Percentiles rank a stretch among this genome's conserved stretches.
Conservation (phyloP, 2,113 vertebrate species). For the Coracopsis vasa region DNA sequence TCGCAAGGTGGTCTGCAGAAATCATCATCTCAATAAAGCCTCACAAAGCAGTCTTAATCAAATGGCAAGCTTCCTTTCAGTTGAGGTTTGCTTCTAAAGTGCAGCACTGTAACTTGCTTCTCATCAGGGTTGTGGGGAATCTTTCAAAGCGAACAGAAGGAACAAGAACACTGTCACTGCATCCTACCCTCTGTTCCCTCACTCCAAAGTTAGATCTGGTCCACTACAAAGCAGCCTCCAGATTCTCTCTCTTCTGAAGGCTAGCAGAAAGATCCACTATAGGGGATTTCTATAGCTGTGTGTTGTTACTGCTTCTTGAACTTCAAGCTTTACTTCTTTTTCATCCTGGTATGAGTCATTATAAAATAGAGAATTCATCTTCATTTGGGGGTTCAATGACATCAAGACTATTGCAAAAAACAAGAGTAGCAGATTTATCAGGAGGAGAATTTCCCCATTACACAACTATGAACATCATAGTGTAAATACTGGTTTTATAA, state of each 20-base stretch:
- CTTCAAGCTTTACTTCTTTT: background rate
- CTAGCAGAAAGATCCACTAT: background rate
- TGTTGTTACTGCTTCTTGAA: background rate
- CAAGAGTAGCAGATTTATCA: background rate
- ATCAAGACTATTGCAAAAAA: background rate
- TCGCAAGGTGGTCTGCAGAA: background rate
- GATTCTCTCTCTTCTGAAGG: background rate
- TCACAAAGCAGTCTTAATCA: background rate
- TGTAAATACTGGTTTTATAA: background rate
- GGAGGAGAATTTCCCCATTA: background rate
- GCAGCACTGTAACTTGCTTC: conserved; percentile 76
- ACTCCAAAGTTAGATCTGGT: background rate
- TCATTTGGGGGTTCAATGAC: background rate
- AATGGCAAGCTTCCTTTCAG: conserved; percentile 74
- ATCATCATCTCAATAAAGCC: background rate
- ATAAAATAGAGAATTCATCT: background rate
- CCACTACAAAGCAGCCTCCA: background rate
- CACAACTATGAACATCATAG: background rate
- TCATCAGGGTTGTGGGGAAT: conserved; percentile 83
- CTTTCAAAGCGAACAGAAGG: conserved; percentile 35
- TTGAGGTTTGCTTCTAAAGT: conserved; percentile 81
- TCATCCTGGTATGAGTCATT: background rate
- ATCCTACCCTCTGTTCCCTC: background rate
- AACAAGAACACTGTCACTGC: too few species aligned
- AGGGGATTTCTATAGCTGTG: background rate